A percentile compares a stretch with the other conserved stretches of the same genome.
Evolutionary conservation across 1,140 invertebrate genomes (phyloP).

Genomic region (Lutraria rhynchaena): DNA sequence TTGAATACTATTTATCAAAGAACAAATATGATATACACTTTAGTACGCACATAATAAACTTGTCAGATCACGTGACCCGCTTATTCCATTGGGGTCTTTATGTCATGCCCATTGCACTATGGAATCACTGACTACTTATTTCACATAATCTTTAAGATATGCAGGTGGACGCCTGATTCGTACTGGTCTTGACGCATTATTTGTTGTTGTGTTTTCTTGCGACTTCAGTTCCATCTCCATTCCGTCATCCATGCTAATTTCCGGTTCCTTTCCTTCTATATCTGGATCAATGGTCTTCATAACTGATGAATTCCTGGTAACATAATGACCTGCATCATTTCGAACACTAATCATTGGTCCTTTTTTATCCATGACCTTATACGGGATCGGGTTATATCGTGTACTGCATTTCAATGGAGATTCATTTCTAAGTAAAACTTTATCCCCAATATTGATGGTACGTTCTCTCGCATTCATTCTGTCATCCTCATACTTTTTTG

Average conservation of each 20-base stretch:
- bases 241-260: background rate
- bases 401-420: conserved; percentile 41
- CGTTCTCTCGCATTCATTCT: conserved; percentile 36
- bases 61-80: conserved; percentile 7
- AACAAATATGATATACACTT: too few species aligned
- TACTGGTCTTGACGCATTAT: too few species aligned
- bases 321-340: too few species aligned
- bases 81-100: too few species aligned
- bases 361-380: conserved; percentile 7
- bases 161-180: background rate
- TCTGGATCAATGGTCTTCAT: conserved; percentile 31
- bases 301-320: conserved; percentile 35
- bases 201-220: background rate
- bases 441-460: conserved; percentile 47
- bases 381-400: background rate
- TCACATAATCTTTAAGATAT: conserved; percentile 24
- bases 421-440: conserved; percentile 50
- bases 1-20: too few species aligned
- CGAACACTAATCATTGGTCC: conserved; percentile 20
- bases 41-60: too few species aligned
- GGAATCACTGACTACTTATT: background rate
- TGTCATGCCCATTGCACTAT: too few species aligned
- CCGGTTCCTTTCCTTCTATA: background rate
- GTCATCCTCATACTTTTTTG: conserved; percentile 48
- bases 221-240: background rate